Evolutionary conservation across 2,113 vertebrate species (phyloP).

Genomic region (Rhinolophus sinicus): DNA sequence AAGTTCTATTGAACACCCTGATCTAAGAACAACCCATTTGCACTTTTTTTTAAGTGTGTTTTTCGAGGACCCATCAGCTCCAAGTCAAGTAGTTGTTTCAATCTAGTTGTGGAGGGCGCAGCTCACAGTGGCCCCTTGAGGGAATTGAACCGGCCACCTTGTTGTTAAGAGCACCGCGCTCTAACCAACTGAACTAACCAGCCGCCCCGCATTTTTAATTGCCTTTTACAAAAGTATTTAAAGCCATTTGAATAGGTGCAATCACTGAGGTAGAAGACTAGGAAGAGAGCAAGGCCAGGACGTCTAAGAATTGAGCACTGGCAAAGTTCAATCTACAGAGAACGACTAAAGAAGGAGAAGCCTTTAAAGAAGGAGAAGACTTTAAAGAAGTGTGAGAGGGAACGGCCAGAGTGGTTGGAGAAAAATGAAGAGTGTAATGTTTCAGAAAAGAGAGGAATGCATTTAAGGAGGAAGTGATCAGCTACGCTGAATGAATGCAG

Average conservation of each 20-base stretch:
- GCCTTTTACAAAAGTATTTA: background rate
- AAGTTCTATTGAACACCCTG: background rate
- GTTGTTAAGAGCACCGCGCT: too few relatives aligned
- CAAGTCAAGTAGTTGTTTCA: too few relatives aligned
- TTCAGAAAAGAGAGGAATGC: background rate
- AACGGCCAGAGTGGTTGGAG: background rate
- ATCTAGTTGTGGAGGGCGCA: too few relatives aligned
- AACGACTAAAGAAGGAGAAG: background rate
- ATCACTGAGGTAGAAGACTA: background rate
- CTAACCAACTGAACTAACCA: too few relatives aligned
- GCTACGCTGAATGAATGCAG: background rate
- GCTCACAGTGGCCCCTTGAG: too few relatives aligned
- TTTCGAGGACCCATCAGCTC: too few relatives aligned
- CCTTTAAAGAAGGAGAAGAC: background rate
- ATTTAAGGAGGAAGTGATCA: background rate
- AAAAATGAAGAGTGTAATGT: background rate
- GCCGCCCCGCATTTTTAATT: background rate
- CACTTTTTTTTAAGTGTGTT: background rate
- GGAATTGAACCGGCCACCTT: too few relatives aligned
- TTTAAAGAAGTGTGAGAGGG: background rate
- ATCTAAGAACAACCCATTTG: background rate
- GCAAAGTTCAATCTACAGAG: background rate
- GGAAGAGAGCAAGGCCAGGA: background rate
- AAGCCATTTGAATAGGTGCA: background rate
- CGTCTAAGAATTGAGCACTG: background rate